phyloP scores from a whole-genome alignment of 1,140 invertebrate species.

The Rhagoletis pomonella region DNA sequence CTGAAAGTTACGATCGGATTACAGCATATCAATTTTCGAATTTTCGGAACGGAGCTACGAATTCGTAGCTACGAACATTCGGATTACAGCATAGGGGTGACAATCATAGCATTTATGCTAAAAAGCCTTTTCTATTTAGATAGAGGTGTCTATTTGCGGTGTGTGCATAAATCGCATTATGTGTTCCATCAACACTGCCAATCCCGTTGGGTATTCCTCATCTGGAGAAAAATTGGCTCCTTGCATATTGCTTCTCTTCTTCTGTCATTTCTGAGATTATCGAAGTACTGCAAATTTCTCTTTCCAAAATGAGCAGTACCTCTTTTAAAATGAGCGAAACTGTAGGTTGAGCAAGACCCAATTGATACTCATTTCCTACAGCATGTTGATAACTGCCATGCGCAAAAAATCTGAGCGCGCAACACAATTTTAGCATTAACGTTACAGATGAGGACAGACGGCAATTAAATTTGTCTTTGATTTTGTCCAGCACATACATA shows the following conservation, averaged over 20 bases:
- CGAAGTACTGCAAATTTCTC: no score
- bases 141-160: not conserved
- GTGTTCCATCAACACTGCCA: slow-evolving; percentile 44
- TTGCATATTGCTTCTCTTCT: not conserved
- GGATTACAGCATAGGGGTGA: no score
- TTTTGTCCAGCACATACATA: slow-evolving; percentile 1
- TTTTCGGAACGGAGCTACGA: no score
- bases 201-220: slow-evolving; percentile 29
- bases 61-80: no score
- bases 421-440: not conserved
- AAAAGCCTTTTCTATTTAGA: slow-evolving; percentile 29
- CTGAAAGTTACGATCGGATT: no score
- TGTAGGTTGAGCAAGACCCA: not conserved
- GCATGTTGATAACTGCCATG: not conserved
- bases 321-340: not conserved
- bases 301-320: no score
- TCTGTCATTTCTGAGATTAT: not conserved
- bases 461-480: not conserved
- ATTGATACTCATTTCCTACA: not conserved
- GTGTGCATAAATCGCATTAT: not conserved
- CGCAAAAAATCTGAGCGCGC: not conserved
- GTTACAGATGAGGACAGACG: not conserved
- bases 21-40: no score
- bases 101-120: slow-evolving; percentile 52
- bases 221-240: not conserved